Evolutionary conservation across 1,140 invertebrate species (phyloP).

Genomic region (Sitodiplosis mosellana): DNA sequence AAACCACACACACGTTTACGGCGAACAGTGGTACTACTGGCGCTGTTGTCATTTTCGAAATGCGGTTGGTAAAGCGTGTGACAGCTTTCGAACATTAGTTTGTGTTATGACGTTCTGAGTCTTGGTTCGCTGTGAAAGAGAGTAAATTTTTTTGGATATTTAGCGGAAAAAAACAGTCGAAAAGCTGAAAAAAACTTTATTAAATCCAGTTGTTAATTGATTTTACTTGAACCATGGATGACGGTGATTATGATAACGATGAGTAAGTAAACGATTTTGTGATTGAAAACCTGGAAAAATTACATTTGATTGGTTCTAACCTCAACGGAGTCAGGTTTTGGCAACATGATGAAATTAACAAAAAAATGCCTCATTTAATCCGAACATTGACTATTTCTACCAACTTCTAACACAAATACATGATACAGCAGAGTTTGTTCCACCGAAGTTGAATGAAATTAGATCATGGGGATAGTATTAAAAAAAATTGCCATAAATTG

Average conservation of each 20-base stretch:
- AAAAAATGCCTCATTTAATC: slow-evolving; percentile 4
- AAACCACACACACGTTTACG: too few species aligned
- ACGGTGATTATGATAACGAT: slow-evolving; percentile 56
- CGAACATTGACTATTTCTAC: background rate
- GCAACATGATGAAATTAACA: slow-evolving; percentile 2
- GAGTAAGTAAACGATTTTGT: slow-evolving; percentile 41
- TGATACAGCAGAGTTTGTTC: background rate
- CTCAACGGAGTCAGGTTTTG: slow-evolving; percentile 5
- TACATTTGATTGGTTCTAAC: slow-evolving; percentile 3
- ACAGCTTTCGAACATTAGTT: too few species aligned
- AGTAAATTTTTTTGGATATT: too few species aligned
- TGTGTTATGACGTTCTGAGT: too few species aligned
- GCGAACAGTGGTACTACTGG: too few species aligned
- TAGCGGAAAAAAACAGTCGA: too few species aligned
- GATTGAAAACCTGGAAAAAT: slow-evolving; percentile 5
- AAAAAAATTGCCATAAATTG: too few species aligned
- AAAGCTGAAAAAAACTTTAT: too few species aligned
- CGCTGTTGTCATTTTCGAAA: too few species aligned
- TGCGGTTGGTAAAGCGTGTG: too few species aligned
- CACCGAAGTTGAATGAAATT: background rate
- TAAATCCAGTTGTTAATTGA: too few species aligned
- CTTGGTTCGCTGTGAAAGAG: too few species aligned
- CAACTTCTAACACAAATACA: background rate
- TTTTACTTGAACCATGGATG: slow-evolving; percentile 35
- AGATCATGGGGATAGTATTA: background rate